Evolutionary conservation across 2,797 vertebrate genomes (phyloP), one percentile per base, ranked within the genome.

Genomic region (Diplodus sargus): DNA sequence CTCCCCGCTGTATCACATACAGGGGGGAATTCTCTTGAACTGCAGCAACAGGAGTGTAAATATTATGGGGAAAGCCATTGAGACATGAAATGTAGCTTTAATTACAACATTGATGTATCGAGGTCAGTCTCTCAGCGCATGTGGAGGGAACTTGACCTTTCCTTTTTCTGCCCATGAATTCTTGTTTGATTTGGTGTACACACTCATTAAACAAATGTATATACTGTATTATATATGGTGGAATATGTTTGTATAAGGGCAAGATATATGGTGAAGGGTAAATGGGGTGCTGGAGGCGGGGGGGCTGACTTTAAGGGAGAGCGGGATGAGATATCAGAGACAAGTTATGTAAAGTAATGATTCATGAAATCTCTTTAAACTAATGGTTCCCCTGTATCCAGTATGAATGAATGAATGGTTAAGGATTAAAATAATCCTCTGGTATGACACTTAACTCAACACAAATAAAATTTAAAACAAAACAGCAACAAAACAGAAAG

Each of bases 1-100:
- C 85, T 92, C 87, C 86, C 76, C 20, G 69, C 92, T 87, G 88
- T 92, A 91, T 94, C 90, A 80, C 83, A 65, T 84, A 84, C 84
- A 54, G 86, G 81, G 72, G 86, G 82, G 85, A 78, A 85, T 88
- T 90, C 88, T 93, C 87, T 92, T 93, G 87, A 93, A 94, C 91
- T 93, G 79, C 86, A 85, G 90, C 87, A 91, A 86, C 82, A 88
- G 86, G 81, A 89, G 86, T 87, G 86, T 93, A 94, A 95, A 94
- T 94, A 94, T 94, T 94, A 93, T 91, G 86, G 76, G 86, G 89
- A 94, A 91, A 90, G 85, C 91, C 93, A 93, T 87, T 80, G 93
- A 91, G 88, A 94, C 94, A 94, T 94, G 85, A 94, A 94, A 93
- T 94, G 92, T 89, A 93, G 89, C 92, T 95, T 94, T 94, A 94